Base-by-base conservation (phyloP, 1,140 invertebrate genomes). In the Drosophila varians region DNA sequence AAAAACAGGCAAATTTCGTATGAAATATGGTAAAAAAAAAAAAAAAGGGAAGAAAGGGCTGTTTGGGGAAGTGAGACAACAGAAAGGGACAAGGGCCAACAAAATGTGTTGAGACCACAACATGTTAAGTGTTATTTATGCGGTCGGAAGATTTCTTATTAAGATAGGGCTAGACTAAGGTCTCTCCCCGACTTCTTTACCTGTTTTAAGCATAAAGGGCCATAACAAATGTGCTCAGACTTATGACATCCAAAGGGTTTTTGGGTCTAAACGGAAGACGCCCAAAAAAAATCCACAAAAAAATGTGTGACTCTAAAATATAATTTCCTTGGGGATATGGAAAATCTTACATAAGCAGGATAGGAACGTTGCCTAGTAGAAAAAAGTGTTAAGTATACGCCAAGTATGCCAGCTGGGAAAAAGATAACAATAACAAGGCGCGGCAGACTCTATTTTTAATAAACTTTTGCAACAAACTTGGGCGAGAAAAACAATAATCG, bases 41-140 rank as follows among this genome's bases (percentile, higher is more conserved):
- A 6, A 21, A 19, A 31, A 49, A 12, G 19, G 26, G 23, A 9
- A 12, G 14, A 40, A 16, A 9, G 23, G 23, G 19, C 19, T 14
- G 1, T 8, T n/a, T 1, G 14, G 14, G 60, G 61, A 52, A 65
- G 46, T 45, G 46, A 53, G 62, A 65, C 58, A 52, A 66, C 58
- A 66, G 47, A 66, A 66, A 66, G 60, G 46, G 62, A 34, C 64
- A 52, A 66, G 62, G 62, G 62, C 62, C 60, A 7, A 38, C 65
- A 36, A 38, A 66, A 36, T 53, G 60, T 66, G 64, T 66, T 66
- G 64, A 66, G 64, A 53, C 64, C 62, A 43, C 61, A 72, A 79
- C 76, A 76, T 80, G 80, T 80, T 84, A 76, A 86, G 56, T 65
- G 80, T 86, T 84, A 80, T 86, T 77, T 84, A 74, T 84, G 84